phyloP scores from a whole-genome alignment of 2,888 invertebrate species.

The Yponomeuta cagnagella region DNA sequence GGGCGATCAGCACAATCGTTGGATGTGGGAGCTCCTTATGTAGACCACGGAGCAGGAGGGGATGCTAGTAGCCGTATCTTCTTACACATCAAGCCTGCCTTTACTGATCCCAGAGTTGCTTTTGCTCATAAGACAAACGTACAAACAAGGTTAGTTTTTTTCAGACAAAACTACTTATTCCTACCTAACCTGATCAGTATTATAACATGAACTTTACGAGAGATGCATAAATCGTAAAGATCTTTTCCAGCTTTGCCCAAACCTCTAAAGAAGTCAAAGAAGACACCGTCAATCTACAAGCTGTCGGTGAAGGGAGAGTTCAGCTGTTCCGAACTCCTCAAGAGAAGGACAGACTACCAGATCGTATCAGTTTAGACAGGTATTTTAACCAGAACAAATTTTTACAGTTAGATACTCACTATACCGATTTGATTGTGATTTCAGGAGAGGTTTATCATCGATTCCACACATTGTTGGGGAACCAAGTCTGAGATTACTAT shows the following conservation, averaged over 20 bases:
- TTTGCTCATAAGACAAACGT: slow-evolving; percentile 65
- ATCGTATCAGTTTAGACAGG: slow-evolving; percentile 91
- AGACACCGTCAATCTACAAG: slow-evolving; percentile 68
- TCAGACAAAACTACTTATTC: no score
- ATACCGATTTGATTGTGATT: slow-evolving; percentile 23
- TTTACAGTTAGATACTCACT: no score
- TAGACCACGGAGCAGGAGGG: slow-evolving; percentile 38
- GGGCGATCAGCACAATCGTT: slow-evolving; percentile 69
- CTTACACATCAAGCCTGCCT: slow-evolving; percentile 65
- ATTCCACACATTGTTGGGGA: slow-evolving; percentile 90
- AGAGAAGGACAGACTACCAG: slow-evolving; percentile 89
- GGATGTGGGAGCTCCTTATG: slow-evolving; percentile 37
- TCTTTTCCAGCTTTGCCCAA: not conserved
- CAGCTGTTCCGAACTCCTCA: slow-evolving; percentile 82
- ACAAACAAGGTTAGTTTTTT: not conserved
- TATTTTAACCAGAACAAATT: slow-evolving; percentile 30
- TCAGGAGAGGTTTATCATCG: slow-evolving; percentile 84
- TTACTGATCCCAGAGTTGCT: slow-evolving; percentile 53
- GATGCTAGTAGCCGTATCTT: slow-evolving; percentile 50
- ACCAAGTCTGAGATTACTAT: slow-evolving; percentile 86
- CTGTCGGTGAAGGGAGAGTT: slow-evolving; percentile 78
- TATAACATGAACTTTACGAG: no score
- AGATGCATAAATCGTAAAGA: not conserved
- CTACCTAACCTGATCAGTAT: no score
- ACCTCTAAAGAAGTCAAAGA: slow-evolving; percentile 43